Percentiles rank a stretch among this genome's conserved stretches.
Evolutionary conservation across 2,888 invertebrate species (phyloP).

Genomic region (Rapana venosa): DNA sequence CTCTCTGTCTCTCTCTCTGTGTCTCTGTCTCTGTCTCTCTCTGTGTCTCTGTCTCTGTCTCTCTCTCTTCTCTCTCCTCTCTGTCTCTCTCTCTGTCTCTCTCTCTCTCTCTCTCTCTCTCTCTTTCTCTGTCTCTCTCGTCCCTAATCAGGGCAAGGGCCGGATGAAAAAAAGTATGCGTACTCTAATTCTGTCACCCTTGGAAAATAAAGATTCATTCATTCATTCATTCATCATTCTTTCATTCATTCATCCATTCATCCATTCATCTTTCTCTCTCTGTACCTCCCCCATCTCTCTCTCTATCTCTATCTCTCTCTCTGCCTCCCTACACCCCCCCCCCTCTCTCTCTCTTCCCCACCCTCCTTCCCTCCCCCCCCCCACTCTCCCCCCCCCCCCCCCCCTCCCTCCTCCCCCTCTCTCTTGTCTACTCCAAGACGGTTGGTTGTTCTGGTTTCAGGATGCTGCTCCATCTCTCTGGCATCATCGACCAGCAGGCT

Average conservation of each 20-base stretch:
- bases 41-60: too few relatives aligned
- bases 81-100: background rate
- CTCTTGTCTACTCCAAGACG: background rate
- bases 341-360: background rate
- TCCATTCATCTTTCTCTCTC: too few relatives aligned
- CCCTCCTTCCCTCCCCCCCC: background rate
- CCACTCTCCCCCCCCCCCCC: background rate
- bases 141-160: too few relatives aligned
- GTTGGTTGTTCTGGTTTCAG: background rate
- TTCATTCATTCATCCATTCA: too few relatives aligned
- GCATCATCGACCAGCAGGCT: background rate
- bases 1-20: too few relatives aligned
- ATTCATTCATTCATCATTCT: too few relatives aligned
- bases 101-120: background rate
- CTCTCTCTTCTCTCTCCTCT: background rate
- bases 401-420: background rate
- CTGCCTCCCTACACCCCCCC: background rate
- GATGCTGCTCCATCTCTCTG: background rate
- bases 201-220: too few relatives aligned
- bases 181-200: too few relatives aligned
- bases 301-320: background rate
- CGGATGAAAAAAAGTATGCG: too few relatives aligned
- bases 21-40: too few relatives aligned
- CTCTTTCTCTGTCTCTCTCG: background rate
- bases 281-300: background rate